A percentile compares a stretch with the other conserved stretches of the same genome.
phyloP scores from a whole-genome alignment of 1,140 invertebrate genomes.

The Papilio polytes region DNA sequence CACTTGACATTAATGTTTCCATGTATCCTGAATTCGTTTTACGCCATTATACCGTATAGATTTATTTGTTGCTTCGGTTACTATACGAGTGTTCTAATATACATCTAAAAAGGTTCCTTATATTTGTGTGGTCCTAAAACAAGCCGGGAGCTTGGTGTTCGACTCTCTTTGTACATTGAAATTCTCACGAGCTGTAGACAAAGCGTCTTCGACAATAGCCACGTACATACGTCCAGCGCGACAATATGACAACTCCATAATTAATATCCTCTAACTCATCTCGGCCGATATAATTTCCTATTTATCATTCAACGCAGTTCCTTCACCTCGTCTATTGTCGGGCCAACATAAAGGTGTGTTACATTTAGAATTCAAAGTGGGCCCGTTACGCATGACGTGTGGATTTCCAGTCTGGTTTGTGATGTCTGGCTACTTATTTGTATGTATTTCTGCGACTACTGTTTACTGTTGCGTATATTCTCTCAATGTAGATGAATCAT shows the following conservation, averaged over 20 bases:
- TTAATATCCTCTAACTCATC: conserved; percentile 81
- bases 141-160: conserved; percentile 62
- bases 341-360: conserved; percentile 68
- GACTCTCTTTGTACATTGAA: conserved; percentile 60
- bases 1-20: conserved; percentile 40
- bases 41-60: conserved; percentile 24
- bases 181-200: conserved; percentile 75
- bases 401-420: conserved; percentile 49
- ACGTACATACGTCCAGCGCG: conserved; percentile 64
- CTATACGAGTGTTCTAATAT: conserved; percentile 26
- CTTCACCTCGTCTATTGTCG: conserved; percentile 79
- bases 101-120: conserved; percentile 17
- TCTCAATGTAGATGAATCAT: background rate
- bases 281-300: conserved; percentile 80
- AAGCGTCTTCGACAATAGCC: conserved; percentile 66
- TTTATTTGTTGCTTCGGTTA: conserved; percentile 4
- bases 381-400: conserved; percentile 77
- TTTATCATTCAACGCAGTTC: conserved; percentile 75
- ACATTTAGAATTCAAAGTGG: conserved; percentile 76
- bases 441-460: conserved; percentile 15
- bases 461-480: background rate
- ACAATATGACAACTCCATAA: conserved; percentile 81
- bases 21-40: conserved; percentile 39
- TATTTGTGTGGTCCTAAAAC: conserved; percentile 66
- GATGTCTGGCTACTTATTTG: conserved; percentile 17